These are phyloP conservation scores for Calephelis perditalis DNA, from an alignment of 2,888 invertebrate species.

Conservation along the genomic window DNA sequence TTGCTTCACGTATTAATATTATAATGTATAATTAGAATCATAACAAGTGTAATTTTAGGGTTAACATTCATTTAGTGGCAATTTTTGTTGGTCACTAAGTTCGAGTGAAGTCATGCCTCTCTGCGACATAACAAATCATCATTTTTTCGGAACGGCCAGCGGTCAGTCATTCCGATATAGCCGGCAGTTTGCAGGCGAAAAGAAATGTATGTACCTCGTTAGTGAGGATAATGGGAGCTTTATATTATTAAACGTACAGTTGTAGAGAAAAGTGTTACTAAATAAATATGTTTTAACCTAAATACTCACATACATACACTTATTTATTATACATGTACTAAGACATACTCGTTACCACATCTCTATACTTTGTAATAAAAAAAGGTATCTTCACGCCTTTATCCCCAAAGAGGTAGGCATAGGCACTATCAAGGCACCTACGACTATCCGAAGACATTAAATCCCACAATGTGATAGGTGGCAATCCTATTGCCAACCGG, in stretches of 20 bases:
- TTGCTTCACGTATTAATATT: too few species aligned
- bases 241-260: slow-evolving; percentile 57
- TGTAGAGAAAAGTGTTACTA: slow-evolving; percentile 36
- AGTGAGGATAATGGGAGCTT: slow-evolving; percentile 62
- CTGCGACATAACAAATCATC: slow-evolving; percentile 66
- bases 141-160: slow-evolving; percentile 57
- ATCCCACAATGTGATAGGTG: too few species aligned
- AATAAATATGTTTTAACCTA: background rate
- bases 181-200: slow-evolving; percentile 40
- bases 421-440: too few species aligned
- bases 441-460: too few species aligned
- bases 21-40: too few species aligned
- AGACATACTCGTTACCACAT: too few species aligned
- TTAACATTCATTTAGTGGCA: slow-evolving; percentile 17
- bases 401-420: too few species aligned
- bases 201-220: slow-evolving; percentile 67
- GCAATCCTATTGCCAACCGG: too few species aligned
- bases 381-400: too few species aligned
- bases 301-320: background rate
- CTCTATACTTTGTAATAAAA: too few species aligned
- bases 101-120: slow-evolving; percentile 57
- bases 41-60: background rate
- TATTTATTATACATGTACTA: too few species aligned
- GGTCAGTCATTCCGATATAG: slow-evolving; percentile 50
- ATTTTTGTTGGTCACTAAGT: slow-evolving; percentile 65